phyloP scores from a whole-genome alignment of 2,113 vertebrate genomes.

The Myodes glareolus region DNA sequence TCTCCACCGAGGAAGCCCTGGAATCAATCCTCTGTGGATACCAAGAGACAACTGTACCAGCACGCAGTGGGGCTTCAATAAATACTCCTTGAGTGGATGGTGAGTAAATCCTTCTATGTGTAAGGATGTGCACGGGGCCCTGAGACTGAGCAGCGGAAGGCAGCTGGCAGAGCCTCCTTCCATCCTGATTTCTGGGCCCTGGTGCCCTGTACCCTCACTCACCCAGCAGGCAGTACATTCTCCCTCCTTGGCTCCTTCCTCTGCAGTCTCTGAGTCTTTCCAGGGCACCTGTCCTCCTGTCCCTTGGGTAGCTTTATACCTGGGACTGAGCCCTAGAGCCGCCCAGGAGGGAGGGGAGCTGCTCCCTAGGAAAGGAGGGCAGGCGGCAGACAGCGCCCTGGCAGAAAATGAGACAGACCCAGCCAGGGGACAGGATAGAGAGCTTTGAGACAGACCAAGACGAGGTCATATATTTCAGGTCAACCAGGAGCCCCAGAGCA shows the following conservation, averaged over 20 bases:
- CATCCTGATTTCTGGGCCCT: neutral
- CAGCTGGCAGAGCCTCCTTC: neutral
- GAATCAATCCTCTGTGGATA: neutral
- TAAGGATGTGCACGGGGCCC: neutral
- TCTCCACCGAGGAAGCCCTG: no score
- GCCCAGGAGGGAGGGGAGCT: slow-evolving; percentile 46
- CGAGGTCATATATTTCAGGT: neutral
- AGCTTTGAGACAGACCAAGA: neutral
- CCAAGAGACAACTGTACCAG: no score
- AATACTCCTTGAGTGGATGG: neutral
- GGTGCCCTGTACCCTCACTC: neutral
- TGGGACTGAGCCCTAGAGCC: slow-evolving; percentile 39
- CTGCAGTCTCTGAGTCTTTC: slow-evolving; percentile 41
- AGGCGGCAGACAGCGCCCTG: neutral
- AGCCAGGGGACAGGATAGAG: neutral
- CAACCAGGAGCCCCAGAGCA: neutral
- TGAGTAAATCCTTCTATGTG: neutral
- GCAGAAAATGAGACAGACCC: slow-evolving; percentile 11
- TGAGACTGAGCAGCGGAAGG: no score
- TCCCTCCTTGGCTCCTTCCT: slow-evolving; percentile 49
- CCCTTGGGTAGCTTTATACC: slow-evolving; percentile 68
- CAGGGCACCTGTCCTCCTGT: slow-evolving; percentile 22
- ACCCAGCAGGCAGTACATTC: slow-evolving; percentile 55
- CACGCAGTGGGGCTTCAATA: neutral
- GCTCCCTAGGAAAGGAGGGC: neutral